phyloP scores from a whole-genome alignment of 1,140 invertebrate species.

The Bemisia tabaci region DNA sequence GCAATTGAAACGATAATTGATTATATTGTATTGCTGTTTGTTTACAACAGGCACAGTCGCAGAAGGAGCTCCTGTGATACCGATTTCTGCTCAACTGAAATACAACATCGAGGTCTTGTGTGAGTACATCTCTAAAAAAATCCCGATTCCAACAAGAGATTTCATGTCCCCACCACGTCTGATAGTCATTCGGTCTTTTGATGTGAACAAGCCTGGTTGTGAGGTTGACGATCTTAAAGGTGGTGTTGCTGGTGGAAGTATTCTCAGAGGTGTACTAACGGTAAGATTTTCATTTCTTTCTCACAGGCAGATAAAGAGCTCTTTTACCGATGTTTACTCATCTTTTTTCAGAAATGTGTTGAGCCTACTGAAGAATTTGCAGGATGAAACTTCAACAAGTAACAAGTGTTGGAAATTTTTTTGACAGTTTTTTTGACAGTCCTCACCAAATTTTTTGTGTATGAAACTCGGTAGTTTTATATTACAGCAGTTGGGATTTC shows the following conservation, averaged over 20 bases:
- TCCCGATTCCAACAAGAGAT: conserved; percentile 88
- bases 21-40: too few relatives aligned
- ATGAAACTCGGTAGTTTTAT: too few relatives aligned
- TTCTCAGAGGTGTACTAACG: conserved; percentile 86
- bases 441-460: too few relatives aligned
- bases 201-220: conserved; percentile 99
- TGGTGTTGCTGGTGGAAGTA: conserved; percentile 96
- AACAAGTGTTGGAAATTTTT: too few relatives aligned
- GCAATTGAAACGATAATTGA: too few relatives aligned
- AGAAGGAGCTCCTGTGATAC: conserved; percentile 94
- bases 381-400: not conserved
- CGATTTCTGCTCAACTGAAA: conserved; percentile 97
- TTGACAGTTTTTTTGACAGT: too few relatives aligned
- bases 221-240: conserved; percentile 97
- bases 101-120: conserved; percentile 98
- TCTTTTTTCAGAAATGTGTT: conserved; percentile 8
- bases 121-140: conserved; percentile 96
- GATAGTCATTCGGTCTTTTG: conserved; percentile 98
- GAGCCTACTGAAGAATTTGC: not conserved
- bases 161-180: conserved; percentile 91
- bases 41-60: conserved; percentile 86
- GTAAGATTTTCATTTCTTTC: conserved; percentile 33
- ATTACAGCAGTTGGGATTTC: too few relatives aligned
- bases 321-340: not conserved
- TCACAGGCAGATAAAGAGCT: too few relatives aligned